phyloP scores from a whole-genome alignment of 2,888 invertebrate species.

The Falcaria lacertinaria region DNA sequence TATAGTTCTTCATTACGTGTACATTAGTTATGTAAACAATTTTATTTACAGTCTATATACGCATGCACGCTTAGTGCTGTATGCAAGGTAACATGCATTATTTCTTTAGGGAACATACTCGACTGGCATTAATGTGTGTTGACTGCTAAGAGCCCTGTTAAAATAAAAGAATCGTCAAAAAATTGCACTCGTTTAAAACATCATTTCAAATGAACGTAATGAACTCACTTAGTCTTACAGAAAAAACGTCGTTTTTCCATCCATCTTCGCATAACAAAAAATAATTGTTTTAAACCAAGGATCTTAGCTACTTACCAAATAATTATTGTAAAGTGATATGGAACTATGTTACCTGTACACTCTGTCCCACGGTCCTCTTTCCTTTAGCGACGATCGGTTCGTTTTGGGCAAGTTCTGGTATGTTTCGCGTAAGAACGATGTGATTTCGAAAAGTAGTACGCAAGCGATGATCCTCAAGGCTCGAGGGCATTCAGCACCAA shows the following conservation, averaged over 20 bases:
- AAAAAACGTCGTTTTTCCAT: slow-evolving; percentile 78
- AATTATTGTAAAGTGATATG: slow-evolving; percentile 25
- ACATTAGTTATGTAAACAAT: slow-evolving; percentile 41
- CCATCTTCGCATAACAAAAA: slow-evolving; percentile 76
- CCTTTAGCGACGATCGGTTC: slow-evolving; percentile 84
- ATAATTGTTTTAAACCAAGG: slow-evolving; percentile 66
- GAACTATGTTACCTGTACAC: slow-evolving; percentile 82
- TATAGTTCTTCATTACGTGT: slow-evolving; percentile 50
- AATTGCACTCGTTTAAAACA: slow-evolving; percentile 66
- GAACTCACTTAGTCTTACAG: slow-evolving; percentile 78
- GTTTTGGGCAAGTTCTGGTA: slow-evolving; percentile 92
- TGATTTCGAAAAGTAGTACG: slow-evolving; percentile 96
- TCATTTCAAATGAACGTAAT: slow-evolving; percentile 66
- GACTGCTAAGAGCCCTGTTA: slow-evolving; percentile 80
- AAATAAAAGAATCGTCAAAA: slow-evolving; percentile 75
- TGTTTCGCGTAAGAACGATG: slow-evolving; percentile 97
- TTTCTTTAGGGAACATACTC: slow-evolving; percentile 75
- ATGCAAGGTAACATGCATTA: slow-evolving; percentile 75
- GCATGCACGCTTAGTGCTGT: slow-evolving; percentile 73
- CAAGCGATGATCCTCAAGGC: slow-evolving; percentile 95
- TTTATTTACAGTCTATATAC: slow-evolving; percentile 65
- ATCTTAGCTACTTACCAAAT: slow-evolving; percentile 65
- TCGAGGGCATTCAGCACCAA: slow-evolving; percentile 92
- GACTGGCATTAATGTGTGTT: slow-evolving; percentile 80
- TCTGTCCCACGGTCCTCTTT: slow-evolving; percentile 91